phyloP scores from a whole-genome alignment of 2,888 invertebrate genomes.

The Osedax frankpressi region DNA sequence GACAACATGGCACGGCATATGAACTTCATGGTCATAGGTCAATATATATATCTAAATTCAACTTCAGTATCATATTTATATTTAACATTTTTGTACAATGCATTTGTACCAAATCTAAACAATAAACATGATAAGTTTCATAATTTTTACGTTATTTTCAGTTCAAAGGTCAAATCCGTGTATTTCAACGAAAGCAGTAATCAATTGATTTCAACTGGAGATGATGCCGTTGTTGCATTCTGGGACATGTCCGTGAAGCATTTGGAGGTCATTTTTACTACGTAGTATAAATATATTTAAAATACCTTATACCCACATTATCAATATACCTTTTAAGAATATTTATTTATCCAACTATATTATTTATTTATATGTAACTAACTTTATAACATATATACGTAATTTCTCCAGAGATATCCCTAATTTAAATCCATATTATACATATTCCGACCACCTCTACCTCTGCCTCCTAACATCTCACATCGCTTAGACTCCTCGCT shows the following conservation, averaged over 20 bases:
- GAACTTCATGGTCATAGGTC: slow-evolving; percentile 77
- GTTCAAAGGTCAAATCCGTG: slow-evolving; percentile 77
- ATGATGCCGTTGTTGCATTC: slow-evolving; percentile 74
- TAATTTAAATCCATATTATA: background rate
- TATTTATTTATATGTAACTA: too few relatives aligned
- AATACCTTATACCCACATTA: too few relatives aligned
- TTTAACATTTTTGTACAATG: too few relatives aligned
- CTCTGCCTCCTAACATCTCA: slow-evolving; percentile 31
- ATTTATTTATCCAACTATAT: too few relatives aligned
- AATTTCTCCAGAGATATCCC: background rate
- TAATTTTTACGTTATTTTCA: slow-evolving; percentile 45
- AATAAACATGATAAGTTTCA: too few relatives aligned
- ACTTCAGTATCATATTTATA: background rate
- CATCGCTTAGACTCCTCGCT: slow-evolving; percentile 63
- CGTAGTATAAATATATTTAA: too few relatives aligned
- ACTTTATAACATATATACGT: too few relatives aligned
- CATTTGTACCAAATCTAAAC: too few relatives aligned
- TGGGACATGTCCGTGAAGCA: slow-evolving; percentile 92
- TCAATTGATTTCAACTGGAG: slow-evolving; percentile 82
- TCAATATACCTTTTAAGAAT: too few relatives aligned
- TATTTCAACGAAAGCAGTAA: slow-evolving; percentile 69
- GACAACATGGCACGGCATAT: slow-evolving; percentile 86
- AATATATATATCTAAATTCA: slow-evolving; percentile 22
- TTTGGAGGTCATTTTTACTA: slow-evolving; percentile 62
- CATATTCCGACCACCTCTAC: background rate